phyloP scores from a whole-genome alignment of 2,888 invertebrate genomes.

The Leptura quadrifasciata region DNA sequence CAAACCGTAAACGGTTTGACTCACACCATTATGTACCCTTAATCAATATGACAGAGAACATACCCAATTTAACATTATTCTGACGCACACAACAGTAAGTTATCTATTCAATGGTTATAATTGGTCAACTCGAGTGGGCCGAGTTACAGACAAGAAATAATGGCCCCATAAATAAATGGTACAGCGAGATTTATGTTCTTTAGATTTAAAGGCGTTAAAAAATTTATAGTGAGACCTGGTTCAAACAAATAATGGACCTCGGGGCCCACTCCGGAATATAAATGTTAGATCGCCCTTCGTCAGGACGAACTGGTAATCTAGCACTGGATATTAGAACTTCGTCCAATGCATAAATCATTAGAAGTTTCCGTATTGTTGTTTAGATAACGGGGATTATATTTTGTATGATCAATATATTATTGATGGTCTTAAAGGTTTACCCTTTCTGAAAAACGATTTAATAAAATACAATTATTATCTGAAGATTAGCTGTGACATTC shows the following conservation, averaged over 20 bases:
- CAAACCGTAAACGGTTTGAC: too few species aligned
- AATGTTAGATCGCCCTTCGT: constrained; percentile 3
- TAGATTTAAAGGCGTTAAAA: constrained; percentile 7
- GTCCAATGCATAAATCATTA: neutral
- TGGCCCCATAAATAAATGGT: constrained; percentile 2
- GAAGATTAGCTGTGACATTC: too few species aligned
- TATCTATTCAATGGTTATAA: neutral
- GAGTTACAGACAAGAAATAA: neutral
- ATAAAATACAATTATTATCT: too few species aligned
- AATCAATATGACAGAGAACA: neutral
- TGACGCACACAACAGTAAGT: neutral
- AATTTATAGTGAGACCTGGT: neutral
- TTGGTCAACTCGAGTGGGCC: neutral
- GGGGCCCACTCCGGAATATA: neutral
- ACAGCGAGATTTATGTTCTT: constrained; percentile 2
- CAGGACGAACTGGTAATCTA: neutral
- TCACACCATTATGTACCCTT: neutral
- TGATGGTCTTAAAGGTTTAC: too few species aligned
- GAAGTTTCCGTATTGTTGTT: neutral
- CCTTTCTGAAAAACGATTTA: too few species aligned
- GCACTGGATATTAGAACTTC: too few species aligned
- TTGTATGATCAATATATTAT: too few species aligned
- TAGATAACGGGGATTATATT: too few species aligned
- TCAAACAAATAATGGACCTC: constrained; percentile 4
- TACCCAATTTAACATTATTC: neutral